These are phyloP conservation scores for Pipra filicauda DNA, from an alignment of 2,113 vertebrate genomes.

Conservation along the genomic window DNA sequence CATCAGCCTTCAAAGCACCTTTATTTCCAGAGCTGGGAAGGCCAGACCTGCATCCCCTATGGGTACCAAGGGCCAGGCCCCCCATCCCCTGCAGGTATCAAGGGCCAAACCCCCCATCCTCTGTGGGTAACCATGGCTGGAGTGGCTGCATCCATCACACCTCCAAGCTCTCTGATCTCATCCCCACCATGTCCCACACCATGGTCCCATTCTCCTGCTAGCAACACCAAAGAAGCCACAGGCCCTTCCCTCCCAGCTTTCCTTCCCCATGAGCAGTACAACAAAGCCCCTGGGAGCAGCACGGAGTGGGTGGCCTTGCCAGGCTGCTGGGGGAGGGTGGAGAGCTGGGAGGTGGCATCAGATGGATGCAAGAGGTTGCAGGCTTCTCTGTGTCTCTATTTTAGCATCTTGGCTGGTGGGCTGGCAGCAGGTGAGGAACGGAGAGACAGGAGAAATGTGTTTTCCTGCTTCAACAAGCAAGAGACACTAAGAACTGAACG, in stretches of 20 bases:
- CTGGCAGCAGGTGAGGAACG: background rate
- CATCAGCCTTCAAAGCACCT: background rate
- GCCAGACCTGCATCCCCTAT: background rate
- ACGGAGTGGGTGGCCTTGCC: background rate
- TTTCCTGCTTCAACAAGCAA: background rate
- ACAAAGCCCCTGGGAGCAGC: background rate
- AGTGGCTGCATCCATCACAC: background rate
- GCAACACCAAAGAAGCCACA: background rate
- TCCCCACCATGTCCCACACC: background rate
- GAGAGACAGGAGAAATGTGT: background rate
- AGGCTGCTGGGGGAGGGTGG: background rate
- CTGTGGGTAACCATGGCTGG: background rate
- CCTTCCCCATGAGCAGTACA: fast-evolving
- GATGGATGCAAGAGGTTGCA: background rate
- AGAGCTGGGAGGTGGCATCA: background rate
- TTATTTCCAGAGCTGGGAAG: background rate
- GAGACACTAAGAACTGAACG: fast-evolving
- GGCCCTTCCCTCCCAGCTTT: background rate
- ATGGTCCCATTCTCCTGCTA: background rate
- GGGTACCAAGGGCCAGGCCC: background rate
- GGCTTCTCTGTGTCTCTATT: background rate
- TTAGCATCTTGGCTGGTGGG: background rate
- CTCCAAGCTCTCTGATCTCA: background rate
- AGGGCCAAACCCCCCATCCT: background rate
- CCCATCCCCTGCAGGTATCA: background rate